phyloP scores from a whole-genome alignment of 2,797 vertebrate genomes.

The Melopsittacus undulatus region DNA sequence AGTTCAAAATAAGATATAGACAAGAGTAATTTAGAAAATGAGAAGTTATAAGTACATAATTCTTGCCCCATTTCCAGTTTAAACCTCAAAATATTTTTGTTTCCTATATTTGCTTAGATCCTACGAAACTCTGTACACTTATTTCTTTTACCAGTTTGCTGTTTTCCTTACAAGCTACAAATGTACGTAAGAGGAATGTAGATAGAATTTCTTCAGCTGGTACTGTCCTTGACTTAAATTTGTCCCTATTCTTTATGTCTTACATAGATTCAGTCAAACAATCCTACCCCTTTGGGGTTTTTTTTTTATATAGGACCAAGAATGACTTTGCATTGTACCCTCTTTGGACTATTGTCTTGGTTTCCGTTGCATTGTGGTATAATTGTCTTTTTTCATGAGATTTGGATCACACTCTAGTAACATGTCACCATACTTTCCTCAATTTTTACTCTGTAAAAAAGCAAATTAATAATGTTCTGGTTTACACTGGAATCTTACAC shows the following conservation, averaged over 20 bases:
- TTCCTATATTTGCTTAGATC: not conserved
- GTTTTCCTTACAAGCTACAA: not conserved
- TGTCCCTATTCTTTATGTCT: not conserved
- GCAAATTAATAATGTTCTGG: not conserved
- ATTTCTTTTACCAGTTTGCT: not conserved
- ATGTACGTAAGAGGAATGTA: not conserved
- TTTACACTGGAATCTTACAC: not conserved
- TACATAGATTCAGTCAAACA: not conserved
- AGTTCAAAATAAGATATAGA: not conserved
- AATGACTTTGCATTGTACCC: not conserved
- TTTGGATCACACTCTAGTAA: not conserved
- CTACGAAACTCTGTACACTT: not conserved
- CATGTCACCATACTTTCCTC: not conserved
- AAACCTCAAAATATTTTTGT: not conserved
- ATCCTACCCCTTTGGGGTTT: not conserved
- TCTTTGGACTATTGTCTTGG: not conserved
- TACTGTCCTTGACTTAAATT: slow-evolving; percentile 28
- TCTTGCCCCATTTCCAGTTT: not conserved
- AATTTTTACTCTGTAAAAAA: not conserved
- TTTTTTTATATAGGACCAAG: not conserved
- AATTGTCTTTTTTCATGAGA: not conserved
- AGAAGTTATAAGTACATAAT: not conserved
- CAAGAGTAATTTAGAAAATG: not conserved
- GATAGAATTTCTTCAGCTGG: not conserved
- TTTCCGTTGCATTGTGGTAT: not conserved